Percentiles rank a stretch among this genome's conserved stretches.
Conservation (phyloP, 1,140 invertebrate genomes). For the Trachelipus rathkii region DNA sequence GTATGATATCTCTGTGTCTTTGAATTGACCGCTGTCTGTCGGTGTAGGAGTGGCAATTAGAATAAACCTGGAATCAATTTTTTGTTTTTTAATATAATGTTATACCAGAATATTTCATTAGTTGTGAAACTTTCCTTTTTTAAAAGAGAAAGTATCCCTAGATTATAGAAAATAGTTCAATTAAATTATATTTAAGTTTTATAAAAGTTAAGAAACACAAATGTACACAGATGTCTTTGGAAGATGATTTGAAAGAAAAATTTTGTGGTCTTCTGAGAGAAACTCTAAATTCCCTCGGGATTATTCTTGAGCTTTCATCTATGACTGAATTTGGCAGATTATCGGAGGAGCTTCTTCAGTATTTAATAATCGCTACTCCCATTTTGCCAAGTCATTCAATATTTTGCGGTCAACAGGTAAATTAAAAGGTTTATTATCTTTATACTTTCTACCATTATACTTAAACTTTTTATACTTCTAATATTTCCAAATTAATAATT, state of each 20-base stretch:
- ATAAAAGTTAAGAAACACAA: not conserved
- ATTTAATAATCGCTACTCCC: slow-evolving; percentile 66
- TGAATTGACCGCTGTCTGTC: too few species aligned
- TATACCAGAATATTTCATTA: too few species aligned
- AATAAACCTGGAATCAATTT: too few species aligned
- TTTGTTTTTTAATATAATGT: too few species aligned
- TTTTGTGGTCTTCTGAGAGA: slow-evolving; percentile 67
- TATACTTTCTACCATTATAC: too few species aligned
- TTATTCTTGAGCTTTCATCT: slow-evolving; percentile 70
- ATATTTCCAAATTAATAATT: not conserved
- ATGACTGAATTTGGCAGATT: slow-evolving; percentile 67
- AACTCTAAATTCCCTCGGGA: slow-evolving; percentile 62
- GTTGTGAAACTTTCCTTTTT: too few species aligned
- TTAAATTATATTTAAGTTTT: too few species aligned
- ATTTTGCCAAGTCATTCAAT: slow-evolving; percentile 67
- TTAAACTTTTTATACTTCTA: not conserved
- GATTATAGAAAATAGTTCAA: too few species aligned
- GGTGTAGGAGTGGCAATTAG: too few species aligned
- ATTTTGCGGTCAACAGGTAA: slow-evolving; percentile 68
- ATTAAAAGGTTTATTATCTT: not conserved
- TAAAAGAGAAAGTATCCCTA: too few species aligned
- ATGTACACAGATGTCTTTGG: slow-evolving; percentile 63
- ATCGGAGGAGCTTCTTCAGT: slow-evolving; percentile 74
- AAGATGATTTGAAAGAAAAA: slow-evolving; percentile 65
- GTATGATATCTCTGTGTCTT: too few species aligned